Evolutionary conservation across 2,113 vertebrate species (phyloP).

Genomic region (Mixornis gularis): DNA sequence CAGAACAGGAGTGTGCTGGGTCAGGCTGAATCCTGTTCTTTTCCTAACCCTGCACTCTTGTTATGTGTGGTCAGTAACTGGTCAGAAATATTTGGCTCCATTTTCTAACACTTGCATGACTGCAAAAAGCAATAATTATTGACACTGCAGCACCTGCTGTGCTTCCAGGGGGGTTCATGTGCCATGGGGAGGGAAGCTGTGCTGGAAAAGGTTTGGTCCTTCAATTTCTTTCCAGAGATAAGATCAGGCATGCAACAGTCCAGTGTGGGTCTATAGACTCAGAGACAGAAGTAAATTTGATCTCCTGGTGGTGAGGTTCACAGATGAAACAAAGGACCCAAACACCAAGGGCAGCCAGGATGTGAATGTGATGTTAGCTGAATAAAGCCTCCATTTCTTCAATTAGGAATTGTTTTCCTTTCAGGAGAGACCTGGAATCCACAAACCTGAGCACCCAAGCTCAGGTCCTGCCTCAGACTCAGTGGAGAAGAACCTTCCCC

Average conservation of each 20-base stretch:
- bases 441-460: not conserved
- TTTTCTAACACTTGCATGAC: not conserved
- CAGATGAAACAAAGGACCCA: not conserved
- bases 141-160: not conserved
- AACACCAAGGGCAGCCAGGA: not conserved
- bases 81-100: not conserved
- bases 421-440: not conserved
- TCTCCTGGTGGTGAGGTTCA: not conserved
- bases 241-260: not conserved
- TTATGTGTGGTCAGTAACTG: not conserved
- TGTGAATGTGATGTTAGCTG: not conserved
- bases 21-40: not conserved
- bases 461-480: not conserved
- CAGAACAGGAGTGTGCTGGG: not conserved
- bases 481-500: not conserved
- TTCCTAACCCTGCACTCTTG: not conserved
- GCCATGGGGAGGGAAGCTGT: not conserved
- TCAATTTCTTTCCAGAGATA: not conserved
- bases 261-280: rapidly evolving
- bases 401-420: not conserved
- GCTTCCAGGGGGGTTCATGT: not conserved
- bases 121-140: not conserved
- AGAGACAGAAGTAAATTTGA: not conserved
- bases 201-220: not conserved
- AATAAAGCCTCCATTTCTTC: not conserved